Evolutionary conservation across 1,140 invertebrate genomes (phyloP), one percentile per base, ranked within the genome.

Genomic region (Neelides sp.): DNA sequence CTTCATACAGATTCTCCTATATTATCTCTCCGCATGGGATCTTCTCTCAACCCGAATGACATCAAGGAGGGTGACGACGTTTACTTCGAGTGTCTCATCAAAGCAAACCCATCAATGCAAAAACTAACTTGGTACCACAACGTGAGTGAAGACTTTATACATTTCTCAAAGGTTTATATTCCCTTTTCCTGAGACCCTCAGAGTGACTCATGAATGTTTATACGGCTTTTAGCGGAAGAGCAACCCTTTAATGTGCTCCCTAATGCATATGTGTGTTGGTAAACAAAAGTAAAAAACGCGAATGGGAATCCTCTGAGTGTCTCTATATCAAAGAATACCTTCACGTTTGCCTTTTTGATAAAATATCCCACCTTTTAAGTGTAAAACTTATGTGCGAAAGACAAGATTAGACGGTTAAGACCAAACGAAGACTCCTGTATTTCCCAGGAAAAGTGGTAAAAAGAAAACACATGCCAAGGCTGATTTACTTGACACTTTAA

Each of bases 11-110:
- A 68, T 63, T 45, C 62, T 52, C 69, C 69, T 13, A 58, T 64
- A 51, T 53, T 70, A 35, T 64, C 61, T 23, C 62, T 72, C 22
- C 61, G 63, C 42, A 62, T 72, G 43, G 70, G 70, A 26, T 63
- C 65, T 17, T 69, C 64, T 34, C 62, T 70, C 35, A 64, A 68
- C 48, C 65, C 69, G 24, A 64, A 66, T 24, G 62, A 63, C 49
- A 69, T 71, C 43, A 64, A 64, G 48, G 69, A 71, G 55, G 66
- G 65, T 19, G 68, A 71, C 50, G 70, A 72, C 52, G 69, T 72
- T 22, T 71, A 70, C 54, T 72, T 71, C 58, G 70, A 72, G 54
- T 72, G 70, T 56, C 62, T 62, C 50, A 68, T 72, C 47, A 62
- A 64, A 41, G 64, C 71, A 12, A 70, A 69, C 53, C 71, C 71